Evolutionary conservation across 2,113 vertebrate species (phyloP).

Genomic region (Neogale vison): DNA sequence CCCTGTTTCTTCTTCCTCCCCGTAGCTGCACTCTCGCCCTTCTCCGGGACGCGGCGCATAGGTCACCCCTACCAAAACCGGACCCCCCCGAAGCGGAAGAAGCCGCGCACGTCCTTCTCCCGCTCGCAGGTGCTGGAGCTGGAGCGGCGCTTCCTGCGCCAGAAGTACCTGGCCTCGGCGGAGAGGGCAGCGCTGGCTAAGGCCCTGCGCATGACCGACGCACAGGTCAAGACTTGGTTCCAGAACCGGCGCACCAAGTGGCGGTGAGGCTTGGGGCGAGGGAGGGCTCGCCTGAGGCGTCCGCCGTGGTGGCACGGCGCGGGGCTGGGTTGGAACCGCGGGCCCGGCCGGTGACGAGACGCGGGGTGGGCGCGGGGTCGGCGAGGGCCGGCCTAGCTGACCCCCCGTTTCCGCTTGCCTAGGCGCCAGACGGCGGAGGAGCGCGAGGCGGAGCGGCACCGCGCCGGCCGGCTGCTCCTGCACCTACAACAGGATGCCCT

Average conservation of each 20-base stretch:
- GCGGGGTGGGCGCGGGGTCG: background rate
- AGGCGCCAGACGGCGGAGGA: constrained; percentile 99
- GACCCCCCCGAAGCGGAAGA: constrained; percentile 97
- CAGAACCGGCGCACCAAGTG: constrained; percentile 99
- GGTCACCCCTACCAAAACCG: constrained; percentile 99
- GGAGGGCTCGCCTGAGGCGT: background rate
- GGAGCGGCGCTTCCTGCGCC: constrained; percentile 97
- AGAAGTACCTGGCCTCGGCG: constrained; percentile 93
- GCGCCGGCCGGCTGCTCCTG: constrained; percentile 96
- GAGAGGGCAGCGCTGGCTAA: constrained; percentile 94
- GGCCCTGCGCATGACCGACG: constrained; percentile 97
- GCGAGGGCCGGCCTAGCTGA: background rate
- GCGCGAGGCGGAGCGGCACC: constrained; percentile 96
- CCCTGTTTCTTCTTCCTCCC: background rate
- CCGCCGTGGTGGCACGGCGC: background rate
- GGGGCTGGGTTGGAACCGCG: background rate
- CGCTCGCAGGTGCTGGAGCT: constrained; percentile 98
- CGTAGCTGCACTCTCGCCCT: constrained; percentile 93
- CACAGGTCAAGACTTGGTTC: constrained; percentile 99
- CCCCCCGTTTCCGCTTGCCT: constrained; percentile 14
- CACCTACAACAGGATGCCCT: constrained; percentile 98
- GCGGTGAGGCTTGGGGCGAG: constrained; percentile 87
- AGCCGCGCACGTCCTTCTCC: constrained; percentile 97
- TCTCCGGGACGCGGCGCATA: constrained; percentile 93
- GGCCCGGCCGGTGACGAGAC: background rate